A percentile compares a stretch with the other conserved stretches of the same genome.
Evolutionary conservation across 2,888 invertebrate genomes (phyloP).

Genomic region (Eupithecia subumbrata): DNA sequence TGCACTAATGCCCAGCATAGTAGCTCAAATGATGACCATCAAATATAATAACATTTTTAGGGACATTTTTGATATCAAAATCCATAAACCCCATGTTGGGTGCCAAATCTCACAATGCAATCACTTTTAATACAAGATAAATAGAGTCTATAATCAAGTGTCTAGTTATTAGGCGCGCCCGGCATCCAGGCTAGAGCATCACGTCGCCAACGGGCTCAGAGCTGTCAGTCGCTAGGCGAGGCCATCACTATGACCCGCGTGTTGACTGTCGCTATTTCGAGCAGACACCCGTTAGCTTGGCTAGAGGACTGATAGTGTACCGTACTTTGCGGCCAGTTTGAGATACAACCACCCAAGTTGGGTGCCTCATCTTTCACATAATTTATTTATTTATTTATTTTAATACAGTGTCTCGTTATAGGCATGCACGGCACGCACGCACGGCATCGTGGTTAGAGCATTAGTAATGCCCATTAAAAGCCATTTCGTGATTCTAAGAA

Average conservation of each 20-base stretch:
- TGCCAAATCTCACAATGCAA: constrained; percentile 2
- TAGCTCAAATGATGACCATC: not conserved
- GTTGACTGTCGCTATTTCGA: not conserved
- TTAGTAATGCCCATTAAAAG: constrained; percentile 34
- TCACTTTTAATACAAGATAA: not conserved
- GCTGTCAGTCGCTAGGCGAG: constrained; percentile 70
- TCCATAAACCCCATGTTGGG: constrained; percentile 9
- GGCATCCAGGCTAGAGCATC: constrained; percentile 68
- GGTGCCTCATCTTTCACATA: not conserved
- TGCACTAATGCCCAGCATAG: not conserved
- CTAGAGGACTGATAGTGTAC: not conserved
- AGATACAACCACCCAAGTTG: not conserved
- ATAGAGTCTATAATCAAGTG: constrained; percentile 4
- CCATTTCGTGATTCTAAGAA: not conserved
- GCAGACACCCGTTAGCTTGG: not conserved
- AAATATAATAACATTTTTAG: too few species aligned
- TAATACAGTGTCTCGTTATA: not conserved
- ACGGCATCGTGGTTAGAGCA: constrained; percentile 60
- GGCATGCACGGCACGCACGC: constrained; percentile 25
- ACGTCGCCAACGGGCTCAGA: constrained; percentile 66
- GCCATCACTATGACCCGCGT: constrained; percentile 70
- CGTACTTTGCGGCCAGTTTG: not conserved
- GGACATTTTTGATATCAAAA: too few species aligned
- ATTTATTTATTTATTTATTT: too few species aligned
- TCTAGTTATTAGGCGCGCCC: constrained; percentile 41